phyloP scores from a whole-genome alignment of 92 coral and sea anemone species.

The Phenganax marumi region DNA sequence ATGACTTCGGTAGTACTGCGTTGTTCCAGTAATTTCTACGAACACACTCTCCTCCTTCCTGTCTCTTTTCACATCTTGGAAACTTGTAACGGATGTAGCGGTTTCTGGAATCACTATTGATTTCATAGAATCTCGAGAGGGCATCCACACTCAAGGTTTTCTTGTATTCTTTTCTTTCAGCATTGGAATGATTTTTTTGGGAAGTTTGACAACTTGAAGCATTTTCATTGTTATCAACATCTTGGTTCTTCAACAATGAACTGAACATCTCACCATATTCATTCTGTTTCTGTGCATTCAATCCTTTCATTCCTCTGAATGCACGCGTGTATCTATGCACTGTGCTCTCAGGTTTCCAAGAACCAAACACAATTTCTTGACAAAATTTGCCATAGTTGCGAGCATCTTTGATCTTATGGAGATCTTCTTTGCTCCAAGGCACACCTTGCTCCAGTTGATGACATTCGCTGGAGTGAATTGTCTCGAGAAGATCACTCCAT shows the following conservation, averaged over 20 bases:
- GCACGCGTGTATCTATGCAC: not conserved
- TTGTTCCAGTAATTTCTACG: slow-evolving; percentile 15
- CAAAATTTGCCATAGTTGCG: slow-evolving; percentile 68
- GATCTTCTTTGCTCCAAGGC: slow-evolving; percentile 80
- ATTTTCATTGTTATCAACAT: not conserved
- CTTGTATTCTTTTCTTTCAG: not conserved
- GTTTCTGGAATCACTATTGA: not conserved
- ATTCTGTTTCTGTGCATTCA: slow-evolving; percentile 12
- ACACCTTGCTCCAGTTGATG: slow-evolving; percentile 61
- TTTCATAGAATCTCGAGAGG: not conserved
- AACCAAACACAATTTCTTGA: slow-evolving; percentile 72
- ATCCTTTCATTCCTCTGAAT: slow-evolving; percentile 5
- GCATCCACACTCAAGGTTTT: not conserved
- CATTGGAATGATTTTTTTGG: not conserved
- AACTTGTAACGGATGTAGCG: slow-evolving; percentile 9
- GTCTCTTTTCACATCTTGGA: not conserved
- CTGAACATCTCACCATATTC: slow-evolving; percentile 27
- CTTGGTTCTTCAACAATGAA: slow-evolving; percentile 13
- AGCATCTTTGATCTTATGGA: slow-evolving; percentile 55
- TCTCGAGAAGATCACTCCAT: slow-evolving; percentile 67
- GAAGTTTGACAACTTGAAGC: slow-evolving; percentile 18
- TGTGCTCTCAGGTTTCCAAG: slow-evolving; percentile 69
- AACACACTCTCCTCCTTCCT: not conserved
- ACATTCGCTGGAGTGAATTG: slow-evolving; percentile 58
- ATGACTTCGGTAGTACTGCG: slow-evolving; percentile 12